Conservation (phyloP, 2,888 invertebrate genomes). For the Drosophila fulvimacula region DNA sequence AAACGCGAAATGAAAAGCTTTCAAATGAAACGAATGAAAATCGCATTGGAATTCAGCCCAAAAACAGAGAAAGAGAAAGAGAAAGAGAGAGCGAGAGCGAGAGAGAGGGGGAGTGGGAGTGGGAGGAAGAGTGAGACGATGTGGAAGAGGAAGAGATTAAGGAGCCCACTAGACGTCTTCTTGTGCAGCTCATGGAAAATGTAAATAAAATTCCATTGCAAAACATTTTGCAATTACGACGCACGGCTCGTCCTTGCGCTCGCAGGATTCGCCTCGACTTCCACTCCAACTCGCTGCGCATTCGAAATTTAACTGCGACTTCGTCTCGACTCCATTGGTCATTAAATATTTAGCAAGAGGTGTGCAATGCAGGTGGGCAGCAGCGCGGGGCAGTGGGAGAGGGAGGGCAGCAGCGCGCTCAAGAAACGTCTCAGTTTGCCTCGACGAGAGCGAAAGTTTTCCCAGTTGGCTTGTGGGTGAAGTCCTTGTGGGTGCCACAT, state of each 20-base stretch:
- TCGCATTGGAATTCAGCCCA: conserved; percentile 68
- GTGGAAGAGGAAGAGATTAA: conserved; percentile 18
- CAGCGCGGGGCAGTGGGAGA: not conserved
- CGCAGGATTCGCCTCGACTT: conserved; percentile 10
- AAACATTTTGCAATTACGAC: conserved; percentile 74
- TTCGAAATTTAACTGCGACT: conserved; percentile 22
- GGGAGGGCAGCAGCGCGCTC: not conserved
- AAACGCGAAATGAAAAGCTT: conserved; percentile 69
- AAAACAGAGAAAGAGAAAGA: not conserved
- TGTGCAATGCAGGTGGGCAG: conserved; percentile 9
- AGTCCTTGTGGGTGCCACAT: conserved; percentile 1
- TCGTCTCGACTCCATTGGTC: conserved; percentile 70
- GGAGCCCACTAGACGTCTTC: conserved; percentile 49
- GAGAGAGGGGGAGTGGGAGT: not conserved
- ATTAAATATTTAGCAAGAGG: conserved; percentile 78
- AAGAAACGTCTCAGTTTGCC: conserved; percentile 44
- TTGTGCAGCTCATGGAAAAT: conserved; percentile 73
- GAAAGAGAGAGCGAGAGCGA: not conserved
- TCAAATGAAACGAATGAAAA: conserved; percentile 72
- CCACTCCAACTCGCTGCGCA: conserved; percentile 5
- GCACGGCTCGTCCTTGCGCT: conserved; percentile 48
- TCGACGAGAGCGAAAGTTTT: conserved; percentile 44
- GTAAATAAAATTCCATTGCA: conserved; percentile 75
- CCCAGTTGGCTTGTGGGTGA: conserved; percentile 23
- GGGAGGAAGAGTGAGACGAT: not conserved